phyloP scores from a whole-genome alignment of 1,140 invertebrate genomes.

The Ridgeia piscesae region DNA sequence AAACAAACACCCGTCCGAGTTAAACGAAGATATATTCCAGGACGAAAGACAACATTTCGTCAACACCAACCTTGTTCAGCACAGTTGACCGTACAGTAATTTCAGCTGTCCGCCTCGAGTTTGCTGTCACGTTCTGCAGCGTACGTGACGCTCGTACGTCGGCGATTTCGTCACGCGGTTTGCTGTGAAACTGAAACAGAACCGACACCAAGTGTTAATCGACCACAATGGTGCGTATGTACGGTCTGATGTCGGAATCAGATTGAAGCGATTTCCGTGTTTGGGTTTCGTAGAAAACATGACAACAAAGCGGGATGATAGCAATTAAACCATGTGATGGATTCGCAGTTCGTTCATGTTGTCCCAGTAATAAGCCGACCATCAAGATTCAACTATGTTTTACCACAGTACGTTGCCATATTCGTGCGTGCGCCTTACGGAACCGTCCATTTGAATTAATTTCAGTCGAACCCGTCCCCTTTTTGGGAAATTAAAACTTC shows the following conservation, averaged over 20 bases:
- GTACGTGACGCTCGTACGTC: not conserved
- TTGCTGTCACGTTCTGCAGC: not conserved
- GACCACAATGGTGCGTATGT: not conserved
- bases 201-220: not conserved
- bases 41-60: not conserved
- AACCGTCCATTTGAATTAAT: no score
- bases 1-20: not conserved
- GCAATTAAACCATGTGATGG: not conserved
- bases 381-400: no score
- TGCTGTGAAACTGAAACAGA: not conserved
- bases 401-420: no score
- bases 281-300: not conserved
- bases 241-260: not conserved
- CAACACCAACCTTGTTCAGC: not conserved
- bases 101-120: not conserved
- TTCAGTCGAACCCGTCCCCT: no score
- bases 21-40: not conserved
- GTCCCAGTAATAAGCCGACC: no score
- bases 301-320: not conserved
- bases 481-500: no score
- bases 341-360: no score
- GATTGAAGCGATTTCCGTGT: not conserved
- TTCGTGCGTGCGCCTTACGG: no score
- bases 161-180: not conserved
- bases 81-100: not conserved